These are phyloP conservation scores for Riptortus pedestris DNA, from an alignment of 1,140 invertebrate species.

Conservation along the genomic window DNA sequence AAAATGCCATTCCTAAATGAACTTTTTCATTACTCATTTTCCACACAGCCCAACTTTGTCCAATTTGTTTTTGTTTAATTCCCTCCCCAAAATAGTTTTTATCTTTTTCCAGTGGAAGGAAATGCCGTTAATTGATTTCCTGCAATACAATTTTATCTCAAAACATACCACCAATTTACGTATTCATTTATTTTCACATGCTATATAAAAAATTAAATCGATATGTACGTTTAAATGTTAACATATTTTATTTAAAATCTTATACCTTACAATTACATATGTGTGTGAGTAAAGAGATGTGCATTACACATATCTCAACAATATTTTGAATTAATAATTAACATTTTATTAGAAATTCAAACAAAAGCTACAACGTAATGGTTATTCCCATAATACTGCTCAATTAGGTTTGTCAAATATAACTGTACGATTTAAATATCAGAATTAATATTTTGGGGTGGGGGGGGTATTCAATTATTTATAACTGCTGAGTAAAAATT, in stretches of 20 bases:
- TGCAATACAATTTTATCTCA: neutral
- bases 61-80: neutral
- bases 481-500: too few species aligned
- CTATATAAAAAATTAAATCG: constrained; percentile 5
- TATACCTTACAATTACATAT: neutral
- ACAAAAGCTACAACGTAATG: neutral
- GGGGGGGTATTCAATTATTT: too few species aligned
- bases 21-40: neutral
- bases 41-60: neutral
- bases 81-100: neutral
- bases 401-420: too few species aligned
- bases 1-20: neutral
- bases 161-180: neutral
- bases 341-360: too few species aligned
- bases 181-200: neutral
- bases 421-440: too few species aligned
- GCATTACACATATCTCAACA: neutral
- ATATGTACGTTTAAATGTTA: constrained; percentile 9
- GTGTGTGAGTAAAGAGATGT: neutral
- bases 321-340: neutral
- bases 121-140: neutral
- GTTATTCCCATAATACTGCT: too few species aligned
- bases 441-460: too few species aligned
- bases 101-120: too few species aligned
- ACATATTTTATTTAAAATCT: neutral